Evolutionary conservation across 2,797 vertebrate species (phyloP).

Genomic region (Molossus molossus): DNA sequence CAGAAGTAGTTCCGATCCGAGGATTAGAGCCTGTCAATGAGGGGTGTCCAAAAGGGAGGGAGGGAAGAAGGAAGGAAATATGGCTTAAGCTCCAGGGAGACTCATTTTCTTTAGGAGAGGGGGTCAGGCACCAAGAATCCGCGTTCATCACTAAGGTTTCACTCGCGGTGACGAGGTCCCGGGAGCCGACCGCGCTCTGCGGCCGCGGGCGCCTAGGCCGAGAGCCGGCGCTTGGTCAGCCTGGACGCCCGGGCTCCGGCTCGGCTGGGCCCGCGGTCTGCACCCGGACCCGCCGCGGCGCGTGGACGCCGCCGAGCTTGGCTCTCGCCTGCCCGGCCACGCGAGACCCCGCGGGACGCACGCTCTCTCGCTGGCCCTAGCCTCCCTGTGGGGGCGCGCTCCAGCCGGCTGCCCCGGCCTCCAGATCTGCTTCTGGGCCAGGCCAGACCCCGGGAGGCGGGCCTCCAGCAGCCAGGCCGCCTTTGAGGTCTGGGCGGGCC

Average conservation of each 20-base stretch:
- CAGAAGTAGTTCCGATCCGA: conserved; percentile 67
- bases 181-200: not conserved
- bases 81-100: conserved; percentile 45
- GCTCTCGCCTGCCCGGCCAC: not conserved
- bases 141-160: not conserved
- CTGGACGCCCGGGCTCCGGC: not conserved
- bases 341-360: not conserved
- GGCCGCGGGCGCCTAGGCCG: not conserved
- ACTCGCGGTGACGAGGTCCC: not conserved
- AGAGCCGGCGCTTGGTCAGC: not conserved
- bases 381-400: not conserved
- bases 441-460: conserved; percentile 63
- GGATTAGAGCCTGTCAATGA: conserved; percentile 77
- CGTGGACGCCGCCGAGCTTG: not conserved
- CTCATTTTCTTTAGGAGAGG: not conserved
- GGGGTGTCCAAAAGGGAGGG: conserved; percentile 34
- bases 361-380: fast-evolving
- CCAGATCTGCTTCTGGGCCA: fast-evolving
- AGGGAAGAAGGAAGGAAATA: conserved; percentile 39
- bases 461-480: conserved; percentile 90
- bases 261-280: too few species aligned
- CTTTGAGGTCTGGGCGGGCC: conserved; percentile 93
- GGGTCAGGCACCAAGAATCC: not conserved
- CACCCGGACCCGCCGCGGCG: not conserved
- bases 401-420: not conserved